Evolutionary conservation across 1,140 invertebrate genomes (phyloP), one percentile per base, ranked within the genome.

Genomic region (Diuraphis noxia): DNA sequence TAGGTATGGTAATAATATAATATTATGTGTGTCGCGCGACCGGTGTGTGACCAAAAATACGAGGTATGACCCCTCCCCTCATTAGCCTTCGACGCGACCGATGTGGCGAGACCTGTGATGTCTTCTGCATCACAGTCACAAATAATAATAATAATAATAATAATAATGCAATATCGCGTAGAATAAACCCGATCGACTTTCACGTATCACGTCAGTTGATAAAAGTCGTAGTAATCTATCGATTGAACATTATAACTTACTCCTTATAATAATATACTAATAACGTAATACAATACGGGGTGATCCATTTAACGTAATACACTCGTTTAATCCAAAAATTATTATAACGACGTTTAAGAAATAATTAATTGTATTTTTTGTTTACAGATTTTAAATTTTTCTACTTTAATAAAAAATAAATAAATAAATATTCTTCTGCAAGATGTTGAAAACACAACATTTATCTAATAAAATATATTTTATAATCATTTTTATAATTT

Each of bases 141-240:
- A 72, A 72, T 72, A 72, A 72, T 72, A 72, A 72, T 63, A 63
- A 63, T 63, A 63, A 63, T 63, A 63, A 63, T 63, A 63, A 63
- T 63, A 63, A 63, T 72, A 72, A 72, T 72, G 30, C n/a, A 72
- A 72, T 72, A 17, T 81, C 0, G 21, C 21, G 21, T 13, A 38
- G 38, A 38, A 30, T 34, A 81, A 25, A 40, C 38, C 38, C 21
- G 38, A 23, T 38, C 23, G 79, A 81, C 38, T 81, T 81, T 81
- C 79, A 81, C 79, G 79, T 81, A 38, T 40, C 79, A 81, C 17
- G 56, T 10, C 4, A 4, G 30, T 5, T n/a, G 56, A n/a, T 72
- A 56, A 56, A 30, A 56, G 46, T 56, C 25, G 49, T 63, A 72
- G 34, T 72, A 17, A n/a, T 10, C 30, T n/a, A 17, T 72, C 13